These are phyloP conservation scores for Tupiocoris notatus DNA, from an alignment of 2,888 invertebrate genomes.

Conservation along the genomic window DNA sequence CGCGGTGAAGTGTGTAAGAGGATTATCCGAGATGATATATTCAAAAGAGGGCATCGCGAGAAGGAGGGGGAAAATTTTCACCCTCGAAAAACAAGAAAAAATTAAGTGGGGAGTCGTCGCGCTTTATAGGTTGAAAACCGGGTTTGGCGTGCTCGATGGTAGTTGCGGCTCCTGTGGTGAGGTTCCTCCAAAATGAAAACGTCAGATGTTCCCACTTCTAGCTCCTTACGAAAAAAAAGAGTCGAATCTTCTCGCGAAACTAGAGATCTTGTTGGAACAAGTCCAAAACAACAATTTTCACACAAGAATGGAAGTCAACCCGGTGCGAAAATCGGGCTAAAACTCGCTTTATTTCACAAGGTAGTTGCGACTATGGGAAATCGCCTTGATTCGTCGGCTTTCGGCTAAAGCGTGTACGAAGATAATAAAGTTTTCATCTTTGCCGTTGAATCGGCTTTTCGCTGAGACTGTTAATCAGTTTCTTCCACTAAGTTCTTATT, in stretches of 20 bases:
- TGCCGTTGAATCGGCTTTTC: background rate
- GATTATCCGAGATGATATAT: conserved; percentile 43
- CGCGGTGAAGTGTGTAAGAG: conserved; percentile 41
- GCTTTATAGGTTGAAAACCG: background rate
- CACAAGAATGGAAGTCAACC: conserved; percentile 36
- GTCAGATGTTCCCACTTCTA: conserved; percentile 12
- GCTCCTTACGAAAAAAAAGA: conserved; percentile 4
- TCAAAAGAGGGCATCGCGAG: conserved; percentile 1
- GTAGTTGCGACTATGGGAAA: background rate
- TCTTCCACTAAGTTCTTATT: no score
- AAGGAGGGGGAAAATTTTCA: background rate
- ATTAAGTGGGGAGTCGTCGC: background rate
- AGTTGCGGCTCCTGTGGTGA: conserved; percentile 11
- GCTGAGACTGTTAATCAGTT: no score
- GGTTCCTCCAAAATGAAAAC: background rate
- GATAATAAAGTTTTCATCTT: background rate
- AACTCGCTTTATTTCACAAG: background rate
- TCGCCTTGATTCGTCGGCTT: background rate
- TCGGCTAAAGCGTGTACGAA: background rate
- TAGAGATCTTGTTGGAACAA: conserved; percentile 30
- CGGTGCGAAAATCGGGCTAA: conserved; percentile 6
- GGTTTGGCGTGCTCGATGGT: conserved; percentile 1
- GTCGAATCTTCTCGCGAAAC: background rate
- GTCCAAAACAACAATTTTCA: conserved; percentile 41
- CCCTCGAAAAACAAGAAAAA: background rate